Evolutionary conservation across 1,140 invertebrate genomes (phyloP), one percentile per base, ranked within the genome.

Genomic region (Asbolus verrucosus): DNA sequence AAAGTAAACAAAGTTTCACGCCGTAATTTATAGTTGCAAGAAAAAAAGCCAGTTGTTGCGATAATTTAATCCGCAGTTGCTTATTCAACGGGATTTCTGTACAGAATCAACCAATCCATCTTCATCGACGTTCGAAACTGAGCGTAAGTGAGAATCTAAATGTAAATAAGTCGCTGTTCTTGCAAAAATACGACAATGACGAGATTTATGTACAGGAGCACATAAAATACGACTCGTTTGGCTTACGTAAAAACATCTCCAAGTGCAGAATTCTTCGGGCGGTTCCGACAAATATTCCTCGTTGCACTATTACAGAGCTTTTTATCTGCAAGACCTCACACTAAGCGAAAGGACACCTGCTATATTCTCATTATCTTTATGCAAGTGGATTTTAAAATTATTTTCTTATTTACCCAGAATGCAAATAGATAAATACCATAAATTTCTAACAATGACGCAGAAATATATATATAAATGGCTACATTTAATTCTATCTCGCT

Each of bases 91-190:
- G 8, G 30, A 62, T 41, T 39, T 61, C 61, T 63, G 61, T 63
- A 63, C 41, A 63, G 33, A 63, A 63, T 63, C 16, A 63, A 63
- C 61, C 61, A 41, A 63, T 63, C 41, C 61, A 63, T 63, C 61
- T 63, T 11, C 33, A 63, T 62, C 36, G 59, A 18, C 9, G 36
- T 38, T 62, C 61, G 41, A 54, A 54, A 54, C 24, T 54, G 11
- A 54, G 46, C 19, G 27, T 54, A 54, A 54, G 46, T 54, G 46
- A 30, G 46, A 54, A 54, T 21, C 2, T 19, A 54, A 11, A 54
- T 54, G 46, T 54, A 54, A 54, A 54, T 54, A 54, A 54, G 46
- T 11, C 11, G 46, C 27, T 54, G 46, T 54, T 54, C n/a, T 6
- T 27, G 21, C 21, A 54, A 54, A 54, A 54, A 54, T 54, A 54